These are phyloP conservation scores for Corvus moneduloides DNA, from an alignment of 2,113 vertebrate species.

Conservation along the genomic window DNA sequence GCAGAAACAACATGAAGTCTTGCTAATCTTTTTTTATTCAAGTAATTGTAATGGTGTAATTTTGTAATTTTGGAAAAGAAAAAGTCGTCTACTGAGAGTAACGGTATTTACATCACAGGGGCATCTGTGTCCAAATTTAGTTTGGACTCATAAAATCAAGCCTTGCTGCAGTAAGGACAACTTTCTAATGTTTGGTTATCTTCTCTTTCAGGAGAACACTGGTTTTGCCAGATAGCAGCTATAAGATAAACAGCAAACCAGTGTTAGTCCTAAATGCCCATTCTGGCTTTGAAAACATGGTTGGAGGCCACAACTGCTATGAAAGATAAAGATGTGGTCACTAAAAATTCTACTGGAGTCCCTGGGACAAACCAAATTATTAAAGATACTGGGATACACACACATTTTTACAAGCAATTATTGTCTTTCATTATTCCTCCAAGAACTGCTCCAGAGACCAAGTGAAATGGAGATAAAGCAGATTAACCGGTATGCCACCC, in stretches of 20 bases:
- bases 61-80: neutral
- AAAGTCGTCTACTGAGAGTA: neutral
- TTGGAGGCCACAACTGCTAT: neutral
- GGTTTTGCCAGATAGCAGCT: neutral
- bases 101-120: neutral
- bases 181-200: neutral
- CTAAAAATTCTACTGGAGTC: neutral
- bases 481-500: neutral
- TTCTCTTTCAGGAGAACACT: neutral
- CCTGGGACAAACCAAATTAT: neutral
- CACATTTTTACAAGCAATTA: neutral
- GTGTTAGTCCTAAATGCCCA: neutral
- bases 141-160: neutral
- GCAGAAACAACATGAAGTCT: neutral
- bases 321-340: neutral
- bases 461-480: neutral
- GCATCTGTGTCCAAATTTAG: neutral
- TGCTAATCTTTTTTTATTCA: neutral
- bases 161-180: neutral
- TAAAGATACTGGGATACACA: neutral
- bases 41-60: neutral
- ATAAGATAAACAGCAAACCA: neutral
- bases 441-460: neutral
- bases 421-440: neutral
- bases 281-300: neutral